Base-by-base conservation (phyloP, 2,888 invertebrate genomes). In the Pristionchus fissidentatus region DNA sequence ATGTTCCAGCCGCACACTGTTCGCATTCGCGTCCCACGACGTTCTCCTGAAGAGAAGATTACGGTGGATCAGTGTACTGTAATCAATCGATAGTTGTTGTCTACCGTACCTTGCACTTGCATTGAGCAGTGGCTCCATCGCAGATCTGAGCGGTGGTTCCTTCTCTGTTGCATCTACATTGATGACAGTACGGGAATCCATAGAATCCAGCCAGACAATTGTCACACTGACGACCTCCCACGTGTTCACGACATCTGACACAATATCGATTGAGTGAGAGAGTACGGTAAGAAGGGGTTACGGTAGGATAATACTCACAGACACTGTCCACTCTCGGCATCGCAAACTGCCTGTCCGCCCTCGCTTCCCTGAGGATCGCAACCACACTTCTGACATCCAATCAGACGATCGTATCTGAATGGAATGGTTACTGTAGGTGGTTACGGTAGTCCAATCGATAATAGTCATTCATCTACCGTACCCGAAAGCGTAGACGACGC, bases 361-460 rank as follows among this genome's bases (percentile, higher is more conserved):
- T 92, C 87, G 0, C 97, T 96, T 7, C 99, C 99, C 52, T 95
- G 93, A 0, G 95, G 95, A 90, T 96, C 95, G 93, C 99, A 99
- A 91, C 95, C 95, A 93, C 98, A 98, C 87, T 96, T 96, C 90
- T 97, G 96, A 93, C 99, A 99, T 10, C 99, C 99, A 90, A 97
- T 96, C 83, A 97, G 95, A 62, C 96, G 95, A 94, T 99, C 96
- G 43, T 73, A 83, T 46, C 80, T 81, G 46, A 8, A 57, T 41
- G 8, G 0, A 32, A n/a, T n/a, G 49, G 46, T 32, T 77, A 75
- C 75, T 26, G 49, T 75, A 75, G 49, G 41, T 26, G 22, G n/a
- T 22, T 32, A 19, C 13, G 35, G n/a, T 41, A 70, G 98, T 8
- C 98, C 98, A 89, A 96, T 96, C 80, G 96, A 95, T 60, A 95